phyloP scores from a whole-genome alignment of 2,888 invertebrate genomes.

The Horisme vitalbata region DNA sequence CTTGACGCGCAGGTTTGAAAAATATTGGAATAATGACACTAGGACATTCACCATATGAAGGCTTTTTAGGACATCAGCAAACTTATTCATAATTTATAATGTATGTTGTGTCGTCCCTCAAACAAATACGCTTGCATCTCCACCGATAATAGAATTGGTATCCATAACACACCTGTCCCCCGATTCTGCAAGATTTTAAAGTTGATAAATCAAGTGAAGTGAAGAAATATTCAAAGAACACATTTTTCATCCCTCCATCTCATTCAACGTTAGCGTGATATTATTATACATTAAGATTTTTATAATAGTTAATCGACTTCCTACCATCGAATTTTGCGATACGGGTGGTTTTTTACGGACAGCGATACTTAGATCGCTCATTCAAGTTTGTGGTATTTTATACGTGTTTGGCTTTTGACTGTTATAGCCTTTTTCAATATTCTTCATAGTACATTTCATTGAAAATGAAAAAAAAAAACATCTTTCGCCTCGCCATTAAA shows the following conservation, averaged over 20 bases:
- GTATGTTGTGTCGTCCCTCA: conserved; percentile 76
- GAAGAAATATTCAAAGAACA: neutral
- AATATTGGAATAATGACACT: conserved; percentile 5
- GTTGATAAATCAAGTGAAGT: neutral
- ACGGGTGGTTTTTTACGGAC: conserved; percentile 16
- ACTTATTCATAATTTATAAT: conserved; percentile 33
- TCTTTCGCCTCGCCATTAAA: conserved; percentile 20
- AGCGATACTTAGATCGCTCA: conserved; percentile 18
- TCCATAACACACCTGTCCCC: conserved; percentile 60
- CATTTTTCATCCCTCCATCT: conserved; percentile 34
- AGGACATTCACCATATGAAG: conserved; percentile 23
- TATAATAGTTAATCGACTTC: conserved; percentile 22
- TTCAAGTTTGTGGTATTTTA: conserved; percentile 27
- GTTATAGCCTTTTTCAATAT: conserved; percentile 25
- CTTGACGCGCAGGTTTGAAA: too few relatives aligned
- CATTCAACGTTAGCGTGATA: conserved; percentile 20
- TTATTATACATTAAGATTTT: conserved; percentile 23
- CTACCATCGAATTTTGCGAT: conserved; percentile 25
- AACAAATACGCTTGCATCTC: conserved; percentile 56
- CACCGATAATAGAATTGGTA: conserved; percentile 52
- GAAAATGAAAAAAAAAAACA: conserved; percentile 20
- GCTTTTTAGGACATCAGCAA: conserved; percentile 19
- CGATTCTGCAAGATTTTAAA: conserved; percentile 38
- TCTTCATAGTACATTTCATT: conserved; percentile 21
- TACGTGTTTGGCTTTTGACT: conserved; percentile 25